Conservation (phyloP, 2,888 invertebrate genomes). For the Aphrophora alni region DNA sequence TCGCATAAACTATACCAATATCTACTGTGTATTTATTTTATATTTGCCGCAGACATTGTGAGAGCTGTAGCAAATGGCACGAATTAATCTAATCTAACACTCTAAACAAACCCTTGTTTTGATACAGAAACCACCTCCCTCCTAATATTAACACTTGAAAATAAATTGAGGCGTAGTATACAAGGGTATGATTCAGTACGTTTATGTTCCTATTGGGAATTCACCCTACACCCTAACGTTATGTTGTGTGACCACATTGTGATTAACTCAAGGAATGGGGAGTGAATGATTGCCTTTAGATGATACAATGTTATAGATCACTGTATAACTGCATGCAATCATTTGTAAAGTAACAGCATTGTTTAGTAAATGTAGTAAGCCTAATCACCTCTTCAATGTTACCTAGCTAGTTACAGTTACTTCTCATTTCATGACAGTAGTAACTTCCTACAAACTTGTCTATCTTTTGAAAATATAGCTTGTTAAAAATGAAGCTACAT, state of each 20-base stretch:
- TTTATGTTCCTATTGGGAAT: not conserved
- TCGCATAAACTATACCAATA: too few relatives aligned
- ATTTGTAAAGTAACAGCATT: not conserved
- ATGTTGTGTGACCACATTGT: not conserved
- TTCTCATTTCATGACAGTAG: too few relatives aligned
- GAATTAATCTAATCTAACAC: not conserved
- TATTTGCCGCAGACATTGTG: too few relatives aligned
- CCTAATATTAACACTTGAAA: not conserved
- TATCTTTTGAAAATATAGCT: too few relatives aligned
- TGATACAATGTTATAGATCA: not conserved
- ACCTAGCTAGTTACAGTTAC: too few relatives aligned
- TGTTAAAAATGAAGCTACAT: too few relatives aligned
- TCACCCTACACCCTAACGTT: not conserved
- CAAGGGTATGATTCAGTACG: slow-evolving; percentile 1
- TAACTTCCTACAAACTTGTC: too few relatives aligned
- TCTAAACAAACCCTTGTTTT: not conserved
- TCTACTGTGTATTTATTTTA: too few relatives aligned
- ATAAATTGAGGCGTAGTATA: not conserved
- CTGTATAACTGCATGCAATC: not conserved
- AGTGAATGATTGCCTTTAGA: slow-evolving; percentile 1
- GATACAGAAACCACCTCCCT: not conserved
- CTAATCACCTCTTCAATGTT: too few relatives aligned
- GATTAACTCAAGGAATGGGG: not conserved
- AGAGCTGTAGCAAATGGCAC: not conserved
- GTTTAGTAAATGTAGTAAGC: not conserved